These are phyloP conservation scores for Heterotis niloticus DNA, from an alignment of 2,113 vertebrate genomes.

Conservation along the genomic window DNA sequence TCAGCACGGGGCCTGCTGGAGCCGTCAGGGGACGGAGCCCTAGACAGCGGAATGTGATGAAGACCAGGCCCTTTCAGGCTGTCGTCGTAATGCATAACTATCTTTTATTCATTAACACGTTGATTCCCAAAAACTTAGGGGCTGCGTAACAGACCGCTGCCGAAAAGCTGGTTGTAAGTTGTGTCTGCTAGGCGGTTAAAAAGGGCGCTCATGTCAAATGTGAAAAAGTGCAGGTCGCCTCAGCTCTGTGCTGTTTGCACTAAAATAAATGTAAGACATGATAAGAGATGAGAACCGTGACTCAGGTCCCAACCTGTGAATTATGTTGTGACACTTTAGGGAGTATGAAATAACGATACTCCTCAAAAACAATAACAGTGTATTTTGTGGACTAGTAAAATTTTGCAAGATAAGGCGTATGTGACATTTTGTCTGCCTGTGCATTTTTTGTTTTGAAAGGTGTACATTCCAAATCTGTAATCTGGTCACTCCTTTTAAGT, in stretches of 20 bases:
- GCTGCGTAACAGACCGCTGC: neutral
- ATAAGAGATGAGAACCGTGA: neutral
- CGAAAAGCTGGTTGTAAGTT: neutral
- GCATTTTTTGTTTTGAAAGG: conserved; percentile 12
- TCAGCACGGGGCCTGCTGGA: conserved; percentile 68
- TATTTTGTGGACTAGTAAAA: no score
- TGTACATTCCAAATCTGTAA: conserved; percentile 49
- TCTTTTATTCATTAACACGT: conserved; percentile 67
- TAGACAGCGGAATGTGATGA: conserved; percentile 63
- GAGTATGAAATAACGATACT: no score
- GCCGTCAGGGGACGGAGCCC: conserved; percentile 63
- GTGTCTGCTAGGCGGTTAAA: neutral
- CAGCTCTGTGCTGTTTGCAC: neutral
- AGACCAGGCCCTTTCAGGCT: conserved; percentile 65
- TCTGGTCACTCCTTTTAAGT: conserved; percentile 53
- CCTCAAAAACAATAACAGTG: no score
- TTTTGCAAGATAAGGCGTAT: no score
- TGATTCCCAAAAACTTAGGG: conserved; percentile 25
- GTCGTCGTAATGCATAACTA: conserved; percentile 67
- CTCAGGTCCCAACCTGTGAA: neutral
- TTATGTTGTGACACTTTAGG: no score
- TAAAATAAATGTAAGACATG: neutral
- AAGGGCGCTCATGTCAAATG: neutral
- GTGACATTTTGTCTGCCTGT: neutral
- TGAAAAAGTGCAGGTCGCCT: neutral